phyloP scores from a whole-genome alignment of 2,888 invertebrate genomes.

The Brachynemurus nebulosus region DNA sequence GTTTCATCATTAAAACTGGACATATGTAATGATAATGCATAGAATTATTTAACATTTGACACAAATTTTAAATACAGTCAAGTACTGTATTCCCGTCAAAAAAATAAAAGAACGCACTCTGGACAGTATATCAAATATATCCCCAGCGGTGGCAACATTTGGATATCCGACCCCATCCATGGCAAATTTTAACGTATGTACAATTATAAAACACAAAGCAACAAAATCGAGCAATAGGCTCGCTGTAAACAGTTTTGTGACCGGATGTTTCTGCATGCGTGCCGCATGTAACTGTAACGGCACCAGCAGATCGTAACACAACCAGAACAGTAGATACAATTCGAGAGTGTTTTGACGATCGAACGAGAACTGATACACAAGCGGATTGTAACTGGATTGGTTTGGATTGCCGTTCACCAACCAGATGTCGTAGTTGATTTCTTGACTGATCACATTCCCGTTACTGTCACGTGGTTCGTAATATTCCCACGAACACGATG shows the following conservation, averaged over 20 bases:
- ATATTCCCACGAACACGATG: slow-evolving; percentile 74
- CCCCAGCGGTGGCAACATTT: slow-evolving; percentile 71
- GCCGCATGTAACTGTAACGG: slow-evolving; percentile 88
- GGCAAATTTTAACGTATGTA: slow-evolving; percentile 82
- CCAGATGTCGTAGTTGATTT: slow-evolving; percentile 81
- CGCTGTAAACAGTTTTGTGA: slow-evolving; percentile 79
- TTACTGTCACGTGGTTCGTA: slow-evolving; percentile 35
- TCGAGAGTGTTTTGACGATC: slow-evolving; percentile 88
- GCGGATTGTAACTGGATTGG: slow-evolving; percentile 68
- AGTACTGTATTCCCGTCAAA: too few species aligned
- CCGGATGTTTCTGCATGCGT: slow-evolving; percentile 75
- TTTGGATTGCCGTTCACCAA: slow-evolving; percentile 94
- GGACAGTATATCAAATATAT: slow-evolving; percentile 83
- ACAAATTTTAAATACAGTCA: too few species aligned
- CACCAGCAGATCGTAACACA: slow-evolving; percentile 72
- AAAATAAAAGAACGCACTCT: too few species aligned
- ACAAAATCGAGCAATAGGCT: slow-evolving; percentile 75
- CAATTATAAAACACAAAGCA: slow-evolving; percentile 73
- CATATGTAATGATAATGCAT: too few species aligned
- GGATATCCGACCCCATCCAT: slow-evolving; percentile 80
- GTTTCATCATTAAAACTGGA: too few species aligned
- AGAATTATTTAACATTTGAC: too few species aligned
- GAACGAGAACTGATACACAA: slow-evolving; percentile 93
- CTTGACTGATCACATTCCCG: slow-evolving; percentile 21
- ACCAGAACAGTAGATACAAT: slow-evolving; percentile 75